Evolutionary conservation across 2,797 vertebrate genomes (phyloP).

Genomic region (Kryptolebias ocellatus): DNA sequence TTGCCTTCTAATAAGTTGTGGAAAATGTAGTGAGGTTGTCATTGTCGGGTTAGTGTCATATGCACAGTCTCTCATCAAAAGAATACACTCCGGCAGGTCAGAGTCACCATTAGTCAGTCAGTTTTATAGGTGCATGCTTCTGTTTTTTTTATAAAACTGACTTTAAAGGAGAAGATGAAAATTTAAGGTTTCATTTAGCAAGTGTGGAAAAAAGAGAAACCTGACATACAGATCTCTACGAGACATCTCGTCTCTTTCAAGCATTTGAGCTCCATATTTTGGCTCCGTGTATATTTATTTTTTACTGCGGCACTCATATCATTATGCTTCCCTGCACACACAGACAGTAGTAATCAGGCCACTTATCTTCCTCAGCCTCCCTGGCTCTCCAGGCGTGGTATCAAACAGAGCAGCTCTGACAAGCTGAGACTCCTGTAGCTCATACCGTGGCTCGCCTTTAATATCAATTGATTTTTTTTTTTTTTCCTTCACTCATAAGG

Average conservation of each 20-base stretch:
- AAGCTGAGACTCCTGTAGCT: constrained; percentile 57
- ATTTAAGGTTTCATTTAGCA: neutral
- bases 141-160: neutral
- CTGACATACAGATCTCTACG: neutral
- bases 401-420: constrained; percentile 62
- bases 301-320: constrained; percentile 1
- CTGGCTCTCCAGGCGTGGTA: constrained; percentile 58
- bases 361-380: constrained; percentile 59
- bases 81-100: neutral
- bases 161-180: neutral
- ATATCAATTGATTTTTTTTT: constrained; percentile 71
- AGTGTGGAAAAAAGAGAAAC: neutral
- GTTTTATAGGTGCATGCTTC: neutral
- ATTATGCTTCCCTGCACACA: constrained; percentile 37
- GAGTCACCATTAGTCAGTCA: neutral
- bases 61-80: no score
- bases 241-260: constrained; percentile 15
- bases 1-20: no score
- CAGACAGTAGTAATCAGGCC: constrained; percentile 53
- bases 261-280: constrained; percentile 6
- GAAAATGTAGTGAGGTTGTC: no score
- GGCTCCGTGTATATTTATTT: constrained; percentile 31
- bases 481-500: constrained; percentile 47
- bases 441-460: constrained; percentile 57
- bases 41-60: no score